Conservation (phyloP, 1,140 invertebrate genomes). For the Lepidurus apus region DNA sequence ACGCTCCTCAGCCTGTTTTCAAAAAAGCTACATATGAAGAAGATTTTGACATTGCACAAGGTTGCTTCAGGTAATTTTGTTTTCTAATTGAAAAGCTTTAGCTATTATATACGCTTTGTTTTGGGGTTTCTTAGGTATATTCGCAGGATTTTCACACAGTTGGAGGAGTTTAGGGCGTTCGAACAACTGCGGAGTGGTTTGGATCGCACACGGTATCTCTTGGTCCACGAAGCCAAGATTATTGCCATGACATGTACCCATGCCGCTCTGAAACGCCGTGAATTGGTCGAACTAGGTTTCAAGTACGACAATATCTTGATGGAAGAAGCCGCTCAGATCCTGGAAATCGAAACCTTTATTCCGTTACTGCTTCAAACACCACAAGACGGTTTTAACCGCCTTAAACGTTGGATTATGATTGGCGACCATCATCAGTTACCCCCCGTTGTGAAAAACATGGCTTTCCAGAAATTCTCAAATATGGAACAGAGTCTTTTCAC, state of each 20-base stretch:
- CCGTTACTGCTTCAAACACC: constrained; percentile 95
- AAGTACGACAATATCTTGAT: constrained; percentile 96
- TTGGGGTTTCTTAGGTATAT: constrained; percentile 62
- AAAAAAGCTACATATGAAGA: constrained; percentile 70
- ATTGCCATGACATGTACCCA: constrained; percentile 99
- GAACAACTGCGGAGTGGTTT: constrained; percentile 85
- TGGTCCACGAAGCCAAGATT: constrained; percentile 98
- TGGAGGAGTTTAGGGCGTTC: constrained; percentile 98
- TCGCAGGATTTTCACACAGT: constrained; percentile 88
- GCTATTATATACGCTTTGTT: constrained; percentile 33
- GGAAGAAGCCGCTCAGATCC: constrained; percentile 98
- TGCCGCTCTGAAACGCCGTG: constrained; percentile 91
- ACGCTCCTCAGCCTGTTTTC: constrained; percentile 90
- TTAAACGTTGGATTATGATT: constrained; percentile 99
- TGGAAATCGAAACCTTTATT: constrained; percentile 99
- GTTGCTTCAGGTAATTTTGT: constrained; percentile 71
- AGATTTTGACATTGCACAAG: constrained; percentile 84
- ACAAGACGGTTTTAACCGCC: constrained; percentile 85
- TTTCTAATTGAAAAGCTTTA: neutral
- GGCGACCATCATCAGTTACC: constrained; percentile 97
- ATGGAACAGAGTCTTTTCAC: constrained; percentile 99
- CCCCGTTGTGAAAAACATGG: constrained; percentile 99
- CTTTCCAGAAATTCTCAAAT: constrained; percentile 99
- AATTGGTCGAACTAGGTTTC: constrained; percentile 83
- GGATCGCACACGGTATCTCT: constrained; percentile 90